phyloP scores from a whole-genome alignment of 2,888 invertebrate genomes.

The Syritta pipiens region DNA sequence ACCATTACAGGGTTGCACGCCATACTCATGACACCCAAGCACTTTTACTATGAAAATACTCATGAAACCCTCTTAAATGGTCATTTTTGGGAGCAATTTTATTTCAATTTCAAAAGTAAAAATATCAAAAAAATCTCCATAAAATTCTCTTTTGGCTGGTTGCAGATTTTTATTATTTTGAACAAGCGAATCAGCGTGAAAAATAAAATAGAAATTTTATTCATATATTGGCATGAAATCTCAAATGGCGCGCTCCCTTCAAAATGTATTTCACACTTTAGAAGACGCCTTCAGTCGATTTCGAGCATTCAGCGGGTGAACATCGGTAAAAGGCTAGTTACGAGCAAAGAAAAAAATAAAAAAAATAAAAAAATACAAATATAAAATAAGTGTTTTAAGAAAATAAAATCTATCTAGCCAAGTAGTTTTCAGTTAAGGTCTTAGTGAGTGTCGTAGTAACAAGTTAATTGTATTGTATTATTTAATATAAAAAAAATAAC shows the following conservation, averaged over 20 bases:
- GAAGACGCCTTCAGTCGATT: slow-evolving; percentile 83
- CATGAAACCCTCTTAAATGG: slow-evolving; percentile 84
- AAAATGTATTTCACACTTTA: slow-evolving; percentile 85
- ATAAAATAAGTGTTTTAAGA: slow-evolving; percentile 71
- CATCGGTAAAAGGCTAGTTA: slow-evolving; percentile 76
- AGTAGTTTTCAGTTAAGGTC: slow-evolving; percentile 35
- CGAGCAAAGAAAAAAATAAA: slow-evolving; percentile 54
- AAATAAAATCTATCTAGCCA: slow-evolving; percentile 56
- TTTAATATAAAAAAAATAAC: slow-evolving; percentile 48
- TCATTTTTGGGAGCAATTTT: slow-evolving; percentile 74
- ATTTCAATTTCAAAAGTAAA: slow-evolving; percentile 71
- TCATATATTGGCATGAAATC: slow-evolving; percentile 70
- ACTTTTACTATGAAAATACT: slow-evolving; percentile 81
- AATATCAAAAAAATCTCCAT: slow-evolving; percentile 68
- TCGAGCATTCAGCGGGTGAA: slow-evolving; percentile 81
- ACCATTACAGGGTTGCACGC: slow-evolving; percentile 73
- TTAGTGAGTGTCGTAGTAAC: slow-evolving; percentile 57
- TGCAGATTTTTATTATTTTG: slow-evolving; percentile 18
- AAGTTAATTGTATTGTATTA: slow-evolving; percentile 34
- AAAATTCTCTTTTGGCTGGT: slow-evolving; percentile 41
- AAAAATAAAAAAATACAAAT: slow-evolving; percentile 73
- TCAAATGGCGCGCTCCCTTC: slow-evolving; percentile 84
- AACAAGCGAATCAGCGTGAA: slow-evolving; percentile 70
- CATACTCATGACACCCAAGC: slow-evolving; percentile 78
- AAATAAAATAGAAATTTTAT: slow-evolving; percentile 70